Evolutionary conservation across 2,113 vertebrate genomes (phyloP), one percentile per base, ranked within the genome.

Genomic region (Peromyscus leucopus): DNA sequence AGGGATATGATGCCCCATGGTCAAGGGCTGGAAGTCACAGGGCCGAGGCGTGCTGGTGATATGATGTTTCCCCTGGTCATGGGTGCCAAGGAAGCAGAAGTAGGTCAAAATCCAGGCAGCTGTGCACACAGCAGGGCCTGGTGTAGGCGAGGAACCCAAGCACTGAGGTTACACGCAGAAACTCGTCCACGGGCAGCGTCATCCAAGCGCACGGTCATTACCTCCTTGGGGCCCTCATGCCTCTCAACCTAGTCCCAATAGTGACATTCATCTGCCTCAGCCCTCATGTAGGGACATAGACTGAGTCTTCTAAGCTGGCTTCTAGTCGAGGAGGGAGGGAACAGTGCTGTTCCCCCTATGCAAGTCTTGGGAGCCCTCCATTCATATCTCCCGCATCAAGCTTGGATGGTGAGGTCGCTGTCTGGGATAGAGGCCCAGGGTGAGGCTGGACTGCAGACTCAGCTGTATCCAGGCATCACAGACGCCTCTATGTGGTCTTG

Each of bases 181-280:
- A 65, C 15, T 5, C 7, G 28, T 76, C 19, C 19, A 21, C 48
- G 5, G 12, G 33, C 7, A 17, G 59, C 1, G 31, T 24, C 1
- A 0, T 17, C 42, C 0, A 2, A 1, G 31, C 16, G 7, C 39
- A 10, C 0, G 0, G 39, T 36, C 46, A 12, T 26, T 22, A 16
- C 1, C 0, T 12, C 33, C 12, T 2, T 24, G 31, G 12, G 11
- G 24, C 46, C 65, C 36, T 26, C 59, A 5, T 6, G 5, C 55
- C 46, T 51, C 26, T 31, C 79, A 36, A 39, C 17, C n/a, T 57
- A 6, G 46, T 90, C 80, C 57, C 0, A 0, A 33, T 24, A 65
- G 76, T 19, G 88, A 59, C 48, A 2, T 15, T 2, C 36, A 0
- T 90, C 10, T 55, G 33, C 85, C 78, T 72, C 26, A 13, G 72